phyloP scores from a whole-genome alignment of 2,113 vertebrate species.

The Thunnus thynnus region DNA sequence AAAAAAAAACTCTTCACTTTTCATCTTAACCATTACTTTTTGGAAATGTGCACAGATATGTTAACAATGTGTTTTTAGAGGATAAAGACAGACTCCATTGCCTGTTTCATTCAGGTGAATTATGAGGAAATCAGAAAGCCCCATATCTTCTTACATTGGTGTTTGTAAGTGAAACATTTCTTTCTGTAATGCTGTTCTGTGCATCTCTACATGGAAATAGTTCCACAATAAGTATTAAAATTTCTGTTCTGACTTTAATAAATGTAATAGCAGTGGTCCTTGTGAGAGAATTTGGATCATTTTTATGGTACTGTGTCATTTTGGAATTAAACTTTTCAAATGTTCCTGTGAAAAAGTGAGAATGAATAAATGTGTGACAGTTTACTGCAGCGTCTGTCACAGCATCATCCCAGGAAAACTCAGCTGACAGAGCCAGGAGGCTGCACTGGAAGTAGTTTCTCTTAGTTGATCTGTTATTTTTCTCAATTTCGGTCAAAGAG shows the following conservation, averaged over 20 bases:
- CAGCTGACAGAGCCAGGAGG: not conserved
- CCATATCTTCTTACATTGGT: not conserved
- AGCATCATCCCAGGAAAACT: not conserved
- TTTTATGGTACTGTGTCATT: not conserved
- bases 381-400: not conserved
- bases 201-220: too few species aligned
- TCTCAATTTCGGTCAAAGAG: not conserved
- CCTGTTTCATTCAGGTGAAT: not conserved
- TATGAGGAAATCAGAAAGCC: not conserved
- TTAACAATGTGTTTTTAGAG: not conserved
- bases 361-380: not conserved
- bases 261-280: not conserved
- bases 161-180: not conserved
- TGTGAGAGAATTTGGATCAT: not conserved
- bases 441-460: not conserved
- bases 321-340: not conserved
- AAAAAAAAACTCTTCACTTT: not conserved
- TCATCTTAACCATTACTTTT: too few species aligned
- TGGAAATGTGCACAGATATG: not conserved
- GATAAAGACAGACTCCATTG: not conserved
- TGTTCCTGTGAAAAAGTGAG: not conserved
- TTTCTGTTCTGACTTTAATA: too few species aligned
- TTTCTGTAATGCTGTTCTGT: too few species aligned
- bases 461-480: not conserved
- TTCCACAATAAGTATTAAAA: too few species aligned